phyloP scores from a whole-genome alignment of 1,140 invertebrate species.

The Ditylenchus dipsaci region DNA sequence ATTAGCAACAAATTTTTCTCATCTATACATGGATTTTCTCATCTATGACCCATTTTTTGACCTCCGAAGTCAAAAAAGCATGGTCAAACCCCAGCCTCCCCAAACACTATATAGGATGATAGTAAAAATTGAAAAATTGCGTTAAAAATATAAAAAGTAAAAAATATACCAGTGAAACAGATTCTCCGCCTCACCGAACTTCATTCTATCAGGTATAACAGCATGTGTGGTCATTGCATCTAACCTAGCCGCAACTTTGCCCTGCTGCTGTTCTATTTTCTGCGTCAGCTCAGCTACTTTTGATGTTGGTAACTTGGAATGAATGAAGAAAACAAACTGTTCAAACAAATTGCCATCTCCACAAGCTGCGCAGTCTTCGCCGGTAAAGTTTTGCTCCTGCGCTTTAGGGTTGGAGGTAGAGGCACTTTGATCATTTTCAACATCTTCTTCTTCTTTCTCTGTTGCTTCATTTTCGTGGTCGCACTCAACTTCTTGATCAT shows the following conservation, averaged over 20 bases:
- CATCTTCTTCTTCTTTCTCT: conserved; percentile 4
- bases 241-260: conserved; percentile 12
- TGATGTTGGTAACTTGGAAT: not conserved
- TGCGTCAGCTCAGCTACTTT: conserved; percentile 2
- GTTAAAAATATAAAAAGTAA: too few species aligned
- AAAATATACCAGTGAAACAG: conserved; percentile 10
- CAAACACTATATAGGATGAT: too few species aligned
- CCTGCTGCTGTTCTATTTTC: conserved; percentile 32
- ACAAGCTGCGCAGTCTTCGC: conserved; percentile 1
- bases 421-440: not conserved
- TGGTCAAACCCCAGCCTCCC: not conserved
- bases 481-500: not conserved
- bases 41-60: too few species aligned
- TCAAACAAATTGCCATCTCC: conserved; percentile 12
- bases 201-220: conserved; percentile 26
- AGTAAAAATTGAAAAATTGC: too few species aligned
- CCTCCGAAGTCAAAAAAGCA: too few species aligned
- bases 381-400: not conserved
- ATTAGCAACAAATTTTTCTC: too few species aligned
- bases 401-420: not conserved
- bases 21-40: too few species aligned
- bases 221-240: conserved; percentile 32
- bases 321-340: conserved; percentile 18
- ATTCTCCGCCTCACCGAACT: conserved; percentile 25
- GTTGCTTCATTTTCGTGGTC: conserved; percentile 13